Percentiles rank a stretch among this genome's conserved stretches.
These are phyloP conservation scores for Chrysolina haemoptera DNA, from an alignment of 2,888 invertebrate genomes.

Conservation along the genomic window DNA sequence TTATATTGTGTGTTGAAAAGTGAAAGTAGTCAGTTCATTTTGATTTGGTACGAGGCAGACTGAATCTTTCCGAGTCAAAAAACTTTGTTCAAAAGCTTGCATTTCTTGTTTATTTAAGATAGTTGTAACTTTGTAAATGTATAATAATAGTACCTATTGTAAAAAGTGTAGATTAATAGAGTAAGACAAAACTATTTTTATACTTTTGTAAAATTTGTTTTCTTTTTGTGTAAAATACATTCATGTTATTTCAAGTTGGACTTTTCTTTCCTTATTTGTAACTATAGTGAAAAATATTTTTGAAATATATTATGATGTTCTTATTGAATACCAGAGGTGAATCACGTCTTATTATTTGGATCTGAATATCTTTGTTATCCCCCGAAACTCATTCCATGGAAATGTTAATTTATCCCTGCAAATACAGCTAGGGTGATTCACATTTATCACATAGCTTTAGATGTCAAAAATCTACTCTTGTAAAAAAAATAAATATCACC, in stretches of 20 bases:
- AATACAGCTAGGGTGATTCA: too few species aligned
- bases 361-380: too few species aligned
- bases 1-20: neutral
- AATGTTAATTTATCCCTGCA: too few species aligned
- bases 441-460: too few species aligned
- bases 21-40: neutral
- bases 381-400: too few species aligned
- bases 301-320: too few species aligned
- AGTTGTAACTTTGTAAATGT: neutral
- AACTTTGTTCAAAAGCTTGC: neutral
- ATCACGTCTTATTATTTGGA: too few species aligned
- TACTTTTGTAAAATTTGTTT: conserved; percentile 62
- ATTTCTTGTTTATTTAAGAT: conserved; percentile 1
- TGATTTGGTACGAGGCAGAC: neutral
- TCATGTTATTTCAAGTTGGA: conserved; percentile 36
- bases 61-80: neutral
- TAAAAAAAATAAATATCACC: too few species aligned
- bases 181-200: conserved; percentile 59
- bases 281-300: too few species aligned
- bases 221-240: conserved; percentile 47
- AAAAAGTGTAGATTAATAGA: conserved; percentile 41
- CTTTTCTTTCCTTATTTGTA: neutral
- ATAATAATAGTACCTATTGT: conserved; percentile 32
- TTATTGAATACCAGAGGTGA: too few species aligned
- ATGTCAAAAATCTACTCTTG: too few species aligned